Evolutionary conservation across 2,113 vertebrate species (phyloP).

Genomic region (Rhea americana): DNA sequence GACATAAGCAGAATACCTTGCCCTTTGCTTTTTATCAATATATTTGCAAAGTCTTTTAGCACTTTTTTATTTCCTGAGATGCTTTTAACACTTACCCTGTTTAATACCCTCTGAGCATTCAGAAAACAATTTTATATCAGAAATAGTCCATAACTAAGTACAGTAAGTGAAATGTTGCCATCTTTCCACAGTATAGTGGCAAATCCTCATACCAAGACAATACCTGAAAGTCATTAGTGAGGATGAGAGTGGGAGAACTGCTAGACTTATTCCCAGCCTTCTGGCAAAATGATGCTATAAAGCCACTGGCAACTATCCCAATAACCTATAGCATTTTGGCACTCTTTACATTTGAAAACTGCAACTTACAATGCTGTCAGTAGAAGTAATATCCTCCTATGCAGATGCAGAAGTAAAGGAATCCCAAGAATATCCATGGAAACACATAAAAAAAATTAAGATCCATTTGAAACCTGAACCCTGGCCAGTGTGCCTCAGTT

Average conservation of each 20-base stretch:
- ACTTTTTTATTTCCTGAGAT: background rate
- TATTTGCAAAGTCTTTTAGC: background rate
- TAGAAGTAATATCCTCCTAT: background rate
- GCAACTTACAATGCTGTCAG: background rate
- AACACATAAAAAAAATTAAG: background rate
- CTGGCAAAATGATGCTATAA: rapidly evolving
- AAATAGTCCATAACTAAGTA: background rate
- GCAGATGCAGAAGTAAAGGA: background rate
- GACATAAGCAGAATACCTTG: background rate
- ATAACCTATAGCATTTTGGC: background rate
- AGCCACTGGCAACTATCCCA: background rate
- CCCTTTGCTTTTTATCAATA: background rate
- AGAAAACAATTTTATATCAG: background rate
- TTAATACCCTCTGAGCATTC: background rate
- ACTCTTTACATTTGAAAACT: background rate
- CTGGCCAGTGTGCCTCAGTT: background rate
- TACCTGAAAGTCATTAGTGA: background rate
- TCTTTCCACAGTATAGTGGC: background rate
- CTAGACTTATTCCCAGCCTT: background rate
- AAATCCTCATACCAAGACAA: background rate
- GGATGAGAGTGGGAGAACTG: background rate
- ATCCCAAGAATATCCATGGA: background rate
- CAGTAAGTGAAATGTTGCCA: background rate
- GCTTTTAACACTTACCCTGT: background rate
- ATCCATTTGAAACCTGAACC: background rate